phyloP scores from a whole-genome alignment of 2,888 invertebrate species.

The Mimas tiliae region DNA sequence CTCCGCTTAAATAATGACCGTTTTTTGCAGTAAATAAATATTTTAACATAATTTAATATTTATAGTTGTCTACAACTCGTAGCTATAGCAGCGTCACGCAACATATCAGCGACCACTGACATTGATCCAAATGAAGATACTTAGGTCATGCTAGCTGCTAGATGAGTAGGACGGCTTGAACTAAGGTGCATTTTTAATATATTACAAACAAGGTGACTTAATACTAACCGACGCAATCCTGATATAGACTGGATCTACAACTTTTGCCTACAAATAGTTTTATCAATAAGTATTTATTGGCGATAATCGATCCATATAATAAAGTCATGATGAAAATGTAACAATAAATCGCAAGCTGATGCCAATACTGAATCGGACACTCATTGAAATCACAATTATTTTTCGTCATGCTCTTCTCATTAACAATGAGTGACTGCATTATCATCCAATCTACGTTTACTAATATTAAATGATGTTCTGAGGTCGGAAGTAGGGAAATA shows the following conservation, averaged over 20 bases:
- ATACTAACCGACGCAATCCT: background rate
- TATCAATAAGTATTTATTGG: slow-evolving; percentile 8
- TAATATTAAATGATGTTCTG: slow-evolving; percentile 40
- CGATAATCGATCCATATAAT: background rate
- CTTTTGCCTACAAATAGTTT: background rate
- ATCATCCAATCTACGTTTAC: slow-evolving; percentile 33
- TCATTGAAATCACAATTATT: background rate
- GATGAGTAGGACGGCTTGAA: background rate
- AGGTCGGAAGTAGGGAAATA: slow-evolving; percentile 58
- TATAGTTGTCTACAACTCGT: background rate
- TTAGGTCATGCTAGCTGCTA: background rate
- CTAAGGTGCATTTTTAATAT: background rate
- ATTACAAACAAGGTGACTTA: background rate
- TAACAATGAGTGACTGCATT: slow-evolving; percentile 26
- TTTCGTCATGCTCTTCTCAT: slow-evolving; percentile 17
- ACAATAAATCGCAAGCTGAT: background rate
- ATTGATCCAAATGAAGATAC: slow-evolving; percentile 5
- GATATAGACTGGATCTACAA: background rate
- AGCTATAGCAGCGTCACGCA: background rate
- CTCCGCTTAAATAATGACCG: too few relatives aligned
- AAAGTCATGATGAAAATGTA: slow-evolving; percentile 2
- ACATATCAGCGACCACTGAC: background rate
- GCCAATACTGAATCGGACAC: background rate
- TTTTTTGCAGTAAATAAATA: too few relatives aligned
- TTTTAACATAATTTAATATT: too few relatives aligned